These are phyloP conservation scores for Carollia perspicillata DNA, from an alignment of 2,113 vertebrate genomes.

Conservation along the genomic window DNA sequence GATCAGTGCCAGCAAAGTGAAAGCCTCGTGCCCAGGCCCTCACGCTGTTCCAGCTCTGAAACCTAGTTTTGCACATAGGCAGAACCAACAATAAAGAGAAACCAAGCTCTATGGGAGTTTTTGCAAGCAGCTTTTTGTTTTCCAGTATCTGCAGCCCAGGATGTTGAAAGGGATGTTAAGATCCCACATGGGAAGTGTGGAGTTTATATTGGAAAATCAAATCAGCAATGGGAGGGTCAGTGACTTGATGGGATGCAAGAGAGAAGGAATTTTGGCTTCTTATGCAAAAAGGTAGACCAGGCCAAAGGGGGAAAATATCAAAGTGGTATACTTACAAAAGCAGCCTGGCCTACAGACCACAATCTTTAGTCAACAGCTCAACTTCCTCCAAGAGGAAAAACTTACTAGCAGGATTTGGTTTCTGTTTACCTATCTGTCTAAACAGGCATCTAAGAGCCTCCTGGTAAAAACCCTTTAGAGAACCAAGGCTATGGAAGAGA, in stretches of 20 bases:
- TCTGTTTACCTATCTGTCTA: neutral
- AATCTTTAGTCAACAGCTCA: neutral
- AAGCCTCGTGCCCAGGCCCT: neutral
- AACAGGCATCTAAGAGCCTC: neutral
- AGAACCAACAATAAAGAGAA: neutral
- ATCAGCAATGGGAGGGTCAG: neutral
- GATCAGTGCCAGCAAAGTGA: neutral
- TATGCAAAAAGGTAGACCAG: neutral
- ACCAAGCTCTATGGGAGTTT: neutral
- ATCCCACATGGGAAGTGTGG: neutral
- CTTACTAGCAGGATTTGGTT: neutral
- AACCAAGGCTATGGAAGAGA: neutral
- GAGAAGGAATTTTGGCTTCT: neutral
- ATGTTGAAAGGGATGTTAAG: neutral
- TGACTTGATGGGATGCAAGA: neutral
- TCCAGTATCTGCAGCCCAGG: neutral
- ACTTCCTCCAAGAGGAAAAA: neutral
- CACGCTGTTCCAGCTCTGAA: neutral
- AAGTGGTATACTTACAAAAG: neutral
- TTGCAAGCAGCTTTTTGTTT: neutral
- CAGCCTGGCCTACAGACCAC: neutral
- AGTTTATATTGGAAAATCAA: neutral
- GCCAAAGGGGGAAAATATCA: neutral
- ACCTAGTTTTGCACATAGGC: neutral
- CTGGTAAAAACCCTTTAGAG: neutral